Percentiles rank a stretch among this genome's conserved stretches.
These are phyloP conservation scores for Drosophila emarginata DNA, from an alignment of 2,888 invertebrate species.

Conservation along the genomic window DNA sequence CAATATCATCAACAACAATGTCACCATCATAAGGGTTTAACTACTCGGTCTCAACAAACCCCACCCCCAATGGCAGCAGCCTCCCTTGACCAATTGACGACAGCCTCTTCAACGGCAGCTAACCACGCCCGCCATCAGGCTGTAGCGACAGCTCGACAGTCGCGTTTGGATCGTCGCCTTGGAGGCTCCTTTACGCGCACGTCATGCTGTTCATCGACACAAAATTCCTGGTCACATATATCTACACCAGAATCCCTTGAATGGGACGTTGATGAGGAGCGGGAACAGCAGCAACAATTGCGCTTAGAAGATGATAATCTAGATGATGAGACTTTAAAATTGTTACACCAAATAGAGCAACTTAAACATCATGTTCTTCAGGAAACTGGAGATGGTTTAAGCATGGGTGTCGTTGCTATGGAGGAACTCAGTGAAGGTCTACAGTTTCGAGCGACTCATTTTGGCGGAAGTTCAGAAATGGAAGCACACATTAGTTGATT, in stretches of 20 bases:
- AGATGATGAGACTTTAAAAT: constrained; percentile 86
- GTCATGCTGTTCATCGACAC: constrained; percentile 82
- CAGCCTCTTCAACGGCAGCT: constrained; percentile 49
- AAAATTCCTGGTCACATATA: constrained; percentile 85
- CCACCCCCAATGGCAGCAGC: constrained; percentile 54
- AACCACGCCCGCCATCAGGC: constrained; percentile 40
- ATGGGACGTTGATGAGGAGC: constrained; percentile 86
- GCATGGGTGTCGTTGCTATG: constrained; percentile 45
- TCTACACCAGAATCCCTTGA: constrained; percentile 87
- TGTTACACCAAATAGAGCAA: constrained; percentile 87
- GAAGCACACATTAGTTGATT: constrained; percentile 64
- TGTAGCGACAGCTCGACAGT: constrained; percentile 26
- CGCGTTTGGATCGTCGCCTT: constrained; percentile 56
- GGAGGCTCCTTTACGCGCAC: constrained; percentile 78
- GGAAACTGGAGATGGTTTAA: constrained; percentile 85
- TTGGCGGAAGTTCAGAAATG: constrained; percentile 44
- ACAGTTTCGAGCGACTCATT: constrained; percentile 55
- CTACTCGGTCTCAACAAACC: constrained; percentile 21
- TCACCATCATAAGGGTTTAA: constrained; percentile 28
- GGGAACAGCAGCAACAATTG: constrained; percentile 79
- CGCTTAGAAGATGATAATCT: constrained; percentile 83
- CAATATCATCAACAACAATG: constrained; percentile 53
- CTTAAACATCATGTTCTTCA: constrained; percentile 86
- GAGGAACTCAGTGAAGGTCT: constrained; percentile 58
- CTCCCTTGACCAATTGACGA: constrained; percentile 66